A percentile compares a stretch with the other conserved stretches of the same genome.
Conservation (phyloP, 2,888 invertebrate species). For the Drosophila buzzatii region DNA sequence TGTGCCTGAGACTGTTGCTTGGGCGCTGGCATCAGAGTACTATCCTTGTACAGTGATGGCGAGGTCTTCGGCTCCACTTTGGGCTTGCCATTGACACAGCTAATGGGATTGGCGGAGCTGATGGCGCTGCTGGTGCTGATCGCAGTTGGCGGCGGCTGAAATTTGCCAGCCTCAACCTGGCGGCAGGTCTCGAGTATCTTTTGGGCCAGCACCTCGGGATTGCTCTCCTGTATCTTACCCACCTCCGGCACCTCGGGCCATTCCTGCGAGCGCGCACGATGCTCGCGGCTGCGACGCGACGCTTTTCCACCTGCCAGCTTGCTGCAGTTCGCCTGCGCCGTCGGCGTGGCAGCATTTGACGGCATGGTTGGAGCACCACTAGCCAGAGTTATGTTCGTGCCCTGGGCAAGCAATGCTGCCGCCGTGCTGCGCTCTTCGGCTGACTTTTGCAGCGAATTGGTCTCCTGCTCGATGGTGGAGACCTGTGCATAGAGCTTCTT, state of each 20-base stretch:
- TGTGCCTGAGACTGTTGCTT: constrained; percentile 60
- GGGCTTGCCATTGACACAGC: constrained; percentile 45
- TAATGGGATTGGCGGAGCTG: constrained; percentile 10
- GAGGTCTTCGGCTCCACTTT: constrained; percentile 44
- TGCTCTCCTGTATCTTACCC: constrained; percentile 95
- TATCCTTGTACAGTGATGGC: constrained; percentile 70
- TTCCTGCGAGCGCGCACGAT: constrained; percentile 93
- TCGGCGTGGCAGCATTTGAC: constrained; percentile 35
- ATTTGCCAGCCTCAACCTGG: constrained; percentile 94
- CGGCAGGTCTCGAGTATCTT: constrained; percentile 95
- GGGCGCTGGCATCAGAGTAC: constrained; percentile 85
- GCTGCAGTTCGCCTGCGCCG: constrained; percentile 33
- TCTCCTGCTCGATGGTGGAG: constrained; percentile 92
- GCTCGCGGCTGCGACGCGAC: constrained; percentile 89
- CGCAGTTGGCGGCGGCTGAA: constrained; percentile 67
- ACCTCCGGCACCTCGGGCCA: constrained; percentile 97
- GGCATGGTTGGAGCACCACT: constrained; percentile 45
- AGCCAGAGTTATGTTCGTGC: constrained; percentile 82
- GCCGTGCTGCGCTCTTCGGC: constrained; percentile 88
- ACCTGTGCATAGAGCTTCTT: constrained; percentile 94
- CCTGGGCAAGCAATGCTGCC: constrained; percentile 83
- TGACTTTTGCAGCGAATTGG: constrained; percentile 90
- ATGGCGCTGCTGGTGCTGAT: neutral
- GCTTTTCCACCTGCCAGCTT: constrained; percentile 81
- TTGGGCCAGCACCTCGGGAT: constrained; percentile 94